Conservation (phyloP, 1,140 invertebrate species). For the Lordiphosa collinella region DNA sequence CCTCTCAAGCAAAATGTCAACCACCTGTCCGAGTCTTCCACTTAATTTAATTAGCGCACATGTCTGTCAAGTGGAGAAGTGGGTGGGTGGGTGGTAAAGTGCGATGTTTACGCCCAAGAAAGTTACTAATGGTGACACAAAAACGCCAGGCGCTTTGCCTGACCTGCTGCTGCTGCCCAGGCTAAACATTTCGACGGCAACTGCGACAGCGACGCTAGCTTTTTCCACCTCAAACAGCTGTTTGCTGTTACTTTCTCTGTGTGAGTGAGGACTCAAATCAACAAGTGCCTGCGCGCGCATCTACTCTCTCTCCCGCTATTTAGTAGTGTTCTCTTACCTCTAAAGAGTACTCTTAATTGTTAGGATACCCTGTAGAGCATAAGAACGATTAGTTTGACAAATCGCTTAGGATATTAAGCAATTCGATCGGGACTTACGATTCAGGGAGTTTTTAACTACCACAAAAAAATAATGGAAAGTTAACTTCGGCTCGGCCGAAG, state of each 20-base stretch:
- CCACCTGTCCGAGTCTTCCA: conserved; percentile 63
- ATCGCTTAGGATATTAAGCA: too few relatives aligned
- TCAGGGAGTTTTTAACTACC: too few relatives aligned
- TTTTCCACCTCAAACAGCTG: conserved; percentile 50
- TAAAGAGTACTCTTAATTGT: conserved; percentile 4
- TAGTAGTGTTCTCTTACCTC: conserved; percentile 16
- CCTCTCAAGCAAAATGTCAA: conserved; percentile 43
- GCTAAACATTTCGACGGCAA: too few relatives aligned
- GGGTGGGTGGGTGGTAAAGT: conserved; percentile 1
- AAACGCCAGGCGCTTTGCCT: too few relatives aligned
- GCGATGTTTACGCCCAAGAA: conserved; percentile 19
- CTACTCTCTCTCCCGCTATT: conserved; percentile 3
- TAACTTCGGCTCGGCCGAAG: too few relatives aligned
- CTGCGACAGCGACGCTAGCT: conserved; percentile 24
- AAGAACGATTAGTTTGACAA: neutral
- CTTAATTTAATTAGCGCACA: conserved; percentile 69
- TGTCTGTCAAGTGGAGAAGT: conserved; percentile 33
- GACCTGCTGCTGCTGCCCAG: too few relatives aligned
- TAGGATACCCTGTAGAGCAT: neutral
- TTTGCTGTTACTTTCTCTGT: neutral
- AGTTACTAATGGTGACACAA: conserved; percentile 10
- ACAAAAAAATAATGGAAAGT: too few relatives aligned
- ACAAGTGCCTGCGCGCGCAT: conserved; percentile 69
- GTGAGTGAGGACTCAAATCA: conserved; percentile 40
- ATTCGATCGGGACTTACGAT: too few relatives aligned